A percentile compares a stretch with the other conserved stretches of the same genome.
phyloP scores from a whole-genome alignment of 2,113 vertebrate species.

The Caretta caretta region DNA sequence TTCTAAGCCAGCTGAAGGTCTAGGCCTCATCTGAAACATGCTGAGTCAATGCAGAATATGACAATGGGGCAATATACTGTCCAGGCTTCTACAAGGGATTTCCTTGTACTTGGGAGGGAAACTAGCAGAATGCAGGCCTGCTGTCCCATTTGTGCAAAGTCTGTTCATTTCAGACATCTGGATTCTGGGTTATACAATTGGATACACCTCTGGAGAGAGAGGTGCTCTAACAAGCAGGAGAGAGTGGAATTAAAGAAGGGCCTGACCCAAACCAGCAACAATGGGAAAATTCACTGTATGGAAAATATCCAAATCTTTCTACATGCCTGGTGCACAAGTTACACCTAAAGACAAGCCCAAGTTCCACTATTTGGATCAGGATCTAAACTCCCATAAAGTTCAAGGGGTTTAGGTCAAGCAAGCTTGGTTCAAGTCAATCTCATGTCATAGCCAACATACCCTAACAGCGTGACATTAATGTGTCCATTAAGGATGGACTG shows the following conservation, averaged over 20 bases:
- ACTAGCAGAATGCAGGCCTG: neutral
- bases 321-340: neutral
- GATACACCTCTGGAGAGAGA: conserved; percentile 30
- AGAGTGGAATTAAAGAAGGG: neutral
- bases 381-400: neutral
- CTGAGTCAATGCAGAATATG: conserved; percentile 52
- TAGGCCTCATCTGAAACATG: conserved; percentile 42
- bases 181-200: neutral
- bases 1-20: conserved; percentile 46
- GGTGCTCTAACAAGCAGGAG: neutral
- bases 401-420: neutral
- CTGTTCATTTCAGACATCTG: conserved; percentile 41
- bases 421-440: neutral
- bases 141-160: neutral
- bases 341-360: neutral
- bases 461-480: neutral
- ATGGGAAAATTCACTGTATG: neutral
- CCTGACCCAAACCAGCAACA: neutral
- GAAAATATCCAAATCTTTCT: neutral
- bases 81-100: conserved; percentile 34
- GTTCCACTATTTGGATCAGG: neutral
- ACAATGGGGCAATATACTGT: neutral
- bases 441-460: neutral
- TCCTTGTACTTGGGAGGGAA: conserved; percentile 46
- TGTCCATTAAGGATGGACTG: neutral